phyloP scores from a whole-genome alignment of 2,888 invertebrate genomes.

The Pardosa pseudoannulata region DNA sequence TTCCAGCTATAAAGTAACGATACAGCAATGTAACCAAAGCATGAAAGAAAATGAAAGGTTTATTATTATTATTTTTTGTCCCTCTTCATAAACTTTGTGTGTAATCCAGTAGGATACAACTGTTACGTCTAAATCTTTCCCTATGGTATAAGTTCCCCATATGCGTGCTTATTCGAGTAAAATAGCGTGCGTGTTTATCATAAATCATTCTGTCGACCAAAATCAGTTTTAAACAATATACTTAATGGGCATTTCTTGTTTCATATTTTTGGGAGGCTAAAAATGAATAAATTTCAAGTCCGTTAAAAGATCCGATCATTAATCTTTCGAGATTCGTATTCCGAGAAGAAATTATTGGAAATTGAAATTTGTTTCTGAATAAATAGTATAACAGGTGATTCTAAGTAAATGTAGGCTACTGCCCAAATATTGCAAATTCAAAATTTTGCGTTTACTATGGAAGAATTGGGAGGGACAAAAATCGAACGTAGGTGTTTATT shows the following conservation, averaged over 20 bases:
- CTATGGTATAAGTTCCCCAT: no score
- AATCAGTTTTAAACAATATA: conserved; percentile 19
- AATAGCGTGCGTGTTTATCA: background rate
- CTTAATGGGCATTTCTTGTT: conserved; percentile 4
- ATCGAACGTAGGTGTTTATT: no score
- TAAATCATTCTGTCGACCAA: background rate
- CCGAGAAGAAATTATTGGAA: background rate
- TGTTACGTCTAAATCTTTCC: no score
- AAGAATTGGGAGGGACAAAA: background rate
- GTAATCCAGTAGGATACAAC: no score
- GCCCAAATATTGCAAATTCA: no score
- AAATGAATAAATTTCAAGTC: background rate
- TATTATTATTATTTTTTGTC: no score
- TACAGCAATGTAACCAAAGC: no score
- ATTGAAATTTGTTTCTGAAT: background rate
- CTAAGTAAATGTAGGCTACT: no score
- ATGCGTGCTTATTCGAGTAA: conserved; percentile 7
- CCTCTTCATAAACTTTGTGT: no score
- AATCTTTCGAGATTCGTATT: background rate
- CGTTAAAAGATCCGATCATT: background rate
- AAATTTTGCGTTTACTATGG: background rate
- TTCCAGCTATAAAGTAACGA: no score
- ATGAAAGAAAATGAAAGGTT: no score
- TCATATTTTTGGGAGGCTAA: background rate
- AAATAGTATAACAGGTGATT: background rate